Base-by-base conservation (phyloP, 2,888 invertebrate species). In the Drosophila longiperda region DNA sequence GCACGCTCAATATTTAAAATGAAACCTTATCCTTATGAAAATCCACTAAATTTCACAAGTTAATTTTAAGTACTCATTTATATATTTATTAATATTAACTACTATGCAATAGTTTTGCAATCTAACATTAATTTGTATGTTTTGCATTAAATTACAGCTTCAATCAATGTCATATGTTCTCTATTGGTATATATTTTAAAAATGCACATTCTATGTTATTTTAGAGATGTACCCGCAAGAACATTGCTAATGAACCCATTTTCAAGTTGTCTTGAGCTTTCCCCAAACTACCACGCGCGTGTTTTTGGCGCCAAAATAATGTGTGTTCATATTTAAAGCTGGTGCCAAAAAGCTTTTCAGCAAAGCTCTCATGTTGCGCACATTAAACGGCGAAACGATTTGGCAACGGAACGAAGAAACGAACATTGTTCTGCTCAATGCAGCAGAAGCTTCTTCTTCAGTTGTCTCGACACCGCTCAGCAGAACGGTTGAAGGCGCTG, bases 231-330 rank as follows among this genome's bases (percentile, higher is more conserved):
- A 17, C 12, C 3, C 12, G 0, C 17, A 6, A 6, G 23, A 6
- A 12, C 29, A 54, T 34, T 58, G 63, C 54, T 33, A 38, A 75
- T 64, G 50, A 34, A 63, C 76, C 20, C 49, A 45, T 32, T 11
- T 15, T 0, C 15, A 29, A 11, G 4, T 15, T 34, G 11, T 7
- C 3, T 36, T 32, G 49, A 73, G 78, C 81, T 73, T 77, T 80
- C 12, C 49, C 53, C 61, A 48, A 57, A 36, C 45, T 57, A 66
- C 4, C n/a, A 57, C 73, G 55, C 59, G 63, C 49, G 58, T 12
- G 12, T 58, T 73, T 76, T 79, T 73, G 79, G 78, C 80, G 78
- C 79, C 81, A 79, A 79, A 81, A 67, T 42, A 33, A 40, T n/a
- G 11, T 53, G 23, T 23, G 58, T 54, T 63, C 48, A 42, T 32